Base-by-base conservation (phyloP, 2,888 invertebrate species). In the Sinopyrophorus schimmeli region DNA sequence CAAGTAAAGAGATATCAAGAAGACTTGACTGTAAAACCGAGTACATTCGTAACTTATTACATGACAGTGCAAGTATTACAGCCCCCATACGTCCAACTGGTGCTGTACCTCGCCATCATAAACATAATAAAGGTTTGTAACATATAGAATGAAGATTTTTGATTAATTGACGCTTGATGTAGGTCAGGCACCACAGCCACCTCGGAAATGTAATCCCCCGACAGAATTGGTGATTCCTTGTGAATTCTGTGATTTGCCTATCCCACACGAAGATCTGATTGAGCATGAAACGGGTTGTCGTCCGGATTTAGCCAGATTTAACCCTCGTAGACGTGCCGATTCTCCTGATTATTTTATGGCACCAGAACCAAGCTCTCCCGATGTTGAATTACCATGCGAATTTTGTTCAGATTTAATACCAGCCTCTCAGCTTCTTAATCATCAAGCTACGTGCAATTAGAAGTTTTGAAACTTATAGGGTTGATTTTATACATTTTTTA, bases 341-440 rank as follows among this genome's bases (percentile, higher is more conserved):
- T 41, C 47, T 1, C 63, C 68, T 24, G 62, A 66, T 41, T 65
- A 64, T 42, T 62, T 61, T 24, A 52, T 58, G 0, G 63, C 64
- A 1, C 66, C 62, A 2, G 57, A 65, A 9, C 55, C 56, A 7
- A 58, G 54, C 27, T 57, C 57, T 0, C 70, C 71, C 1, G 77
- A 74, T 30, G 74, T 77, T 28, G 71, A 72, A 49, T 68, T 82
- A 30, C 82, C 82, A 3, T 82, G 82, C 66, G 82, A 82, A 74
- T 82, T 82, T 70, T 82, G 82, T 65, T 70, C 70, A 12, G 65
- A 64, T 11, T 73, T 75, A 58, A 73, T 80, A 49, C 77, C 77
- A 0, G 76, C 76, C 0, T 75, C 76, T 1, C 72, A 77, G 42
- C 68, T 83, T 3, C 75, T 80, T 53, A 73, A 73, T 54, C 83